A percentile compares a stretch with the other conserved stretches of the same genome.
Evolutionary conservation across 2,797 vertebrate genomes (phyloP).

Genomic region (Ficedula albicollis): DNA sequence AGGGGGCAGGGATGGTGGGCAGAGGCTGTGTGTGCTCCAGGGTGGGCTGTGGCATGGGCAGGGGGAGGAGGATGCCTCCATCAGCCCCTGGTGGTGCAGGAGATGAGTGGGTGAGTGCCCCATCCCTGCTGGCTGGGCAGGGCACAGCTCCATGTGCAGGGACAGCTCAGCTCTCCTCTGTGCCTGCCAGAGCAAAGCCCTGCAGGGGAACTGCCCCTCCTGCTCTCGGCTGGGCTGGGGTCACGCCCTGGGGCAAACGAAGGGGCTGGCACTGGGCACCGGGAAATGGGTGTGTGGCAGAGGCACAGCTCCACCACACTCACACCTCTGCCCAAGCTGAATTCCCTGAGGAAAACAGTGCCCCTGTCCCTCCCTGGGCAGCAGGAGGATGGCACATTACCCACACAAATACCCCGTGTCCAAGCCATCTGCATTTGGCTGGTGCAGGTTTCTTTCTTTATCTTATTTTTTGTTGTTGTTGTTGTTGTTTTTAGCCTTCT

Average conservation of each 20-base stretch:
- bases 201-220: neutral
- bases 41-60: neutral
- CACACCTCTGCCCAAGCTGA: neutral
- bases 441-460: neutral
- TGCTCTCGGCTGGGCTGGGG: neutral
- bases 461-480: neutral
- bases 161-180: neutral
- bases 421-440: neutral
- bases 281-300: neutral
- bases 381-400: neutral
- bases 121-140: neutral
- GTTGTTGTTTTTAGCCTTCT: neutral
- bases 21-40: neutral
- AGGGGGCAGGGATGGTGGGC: neutral
- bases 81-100: neutral
- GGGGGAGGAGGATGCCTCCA: neutral
- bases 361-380: neutral
- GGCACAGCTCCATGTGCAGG: too few relatives aligned
- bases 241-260: rapidly evolving
- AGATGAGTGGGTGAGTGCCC: neutral
- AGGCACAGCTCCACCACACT: neutral
- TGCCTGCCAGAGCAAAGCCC: neutral
- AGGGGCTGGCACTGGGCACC: neutral
- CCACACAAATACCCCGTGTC: rapidly evolving
- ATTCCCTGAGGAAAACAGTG: neutral